Conservation (phyloP, 2,113 vertebrate genomes). For the Zosterops pallidus region DNA sequence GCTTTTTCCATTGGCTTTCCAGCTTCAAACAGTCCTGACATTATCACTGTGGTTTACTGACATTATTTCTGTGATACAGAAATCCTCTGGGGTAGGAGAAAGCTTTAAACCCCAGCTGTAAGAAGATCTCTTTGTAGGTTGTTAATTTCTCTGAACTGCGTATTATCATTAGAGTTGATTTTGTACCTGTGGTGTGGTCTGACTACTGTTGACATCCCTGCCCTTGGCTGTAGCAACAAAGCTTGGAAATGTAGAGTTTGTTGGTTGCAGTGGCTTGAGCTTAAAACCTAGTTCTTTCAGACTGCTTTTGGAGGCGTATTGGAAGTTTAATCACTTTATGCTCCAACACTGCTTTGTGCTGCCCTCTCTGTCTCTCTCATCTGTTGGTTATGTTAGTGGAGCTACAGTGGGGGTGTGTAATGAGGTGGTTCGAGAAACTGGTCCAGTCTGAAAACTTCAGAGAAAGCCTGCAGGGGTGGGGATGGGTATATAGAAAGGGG, state of each 20-base stretch:
- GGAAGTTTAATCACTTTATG: neutral
- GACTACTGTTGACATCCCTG: neutral
- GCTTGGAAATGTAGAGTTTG: neutral
- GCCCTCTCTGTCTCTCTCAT: neutral
- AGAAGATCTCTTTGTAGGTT: neutral
- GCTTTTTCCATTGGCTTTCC: neutral
- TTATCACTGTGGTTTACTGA: neutral
- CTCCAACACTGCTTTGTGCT: neutral
- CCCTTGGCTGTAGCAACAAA: neutral
- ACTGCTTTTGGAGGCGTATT: neutral
- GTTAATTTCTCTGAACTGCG: neutral
- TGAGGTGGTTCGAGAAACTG: neutral
- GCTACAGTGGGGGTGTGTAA: neutral
- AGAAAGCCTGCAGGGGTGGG: neutral
- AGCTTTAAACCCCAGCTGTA: neutral
- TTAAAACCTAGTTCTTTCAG: neutral
- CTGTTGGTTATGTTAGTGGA: neutral
- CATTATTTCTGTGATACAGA: neutral
- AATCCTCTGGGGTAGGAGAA: neutral
- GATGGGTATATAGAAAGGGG: neutral
- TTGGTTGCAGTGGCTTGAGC: neutral
- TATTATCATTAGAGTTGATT: neutral
- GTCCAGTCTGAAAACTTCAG: neutral
- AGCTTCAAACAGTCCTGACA: neutral
- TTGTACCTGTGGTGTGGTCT: neutral